A percentile compares a stretch with the other conserved stretches of the same genome.
Evolutionary conservation across 1,140 invertebrate genomes (phyloP).

Genomic region (Zaprionus taronus): DNA sequence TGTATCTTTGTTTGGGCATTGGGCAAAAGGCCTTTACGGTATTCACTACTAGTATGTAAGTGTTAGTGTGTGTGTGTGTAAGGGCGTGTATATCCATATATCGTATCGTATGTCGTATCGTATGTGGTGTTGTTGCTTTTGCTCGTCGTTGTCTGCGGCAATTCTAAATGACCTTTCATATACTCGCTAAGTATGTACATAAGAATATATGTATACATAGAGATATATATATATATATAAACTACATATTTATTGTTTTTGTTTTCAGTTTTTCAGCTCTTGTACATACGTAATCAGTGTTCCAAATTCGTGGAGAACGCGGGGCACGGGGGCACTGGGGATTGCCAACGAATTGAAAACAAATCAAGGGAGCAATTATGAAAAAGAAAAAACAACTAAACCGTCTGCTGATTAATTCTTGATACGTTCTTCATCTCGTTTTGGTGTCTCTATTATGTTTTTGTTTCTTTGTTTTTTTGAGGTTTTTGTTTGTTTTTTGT

Average conservation of each 20-base stretch:
- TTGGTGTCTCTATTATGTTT: slow-evolving; percentile 50
- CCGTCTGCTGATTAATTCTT: slow-evolving; percentile 30
- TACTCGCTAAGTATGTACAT: slow-evolving; percentile 3
- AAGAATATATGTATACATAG: background rate
- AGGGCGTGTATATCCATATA: slow-evolving; percentile 33
- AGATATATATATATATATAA: slow-evolving; percentile 7
- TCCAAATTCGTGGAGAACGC: background rate
- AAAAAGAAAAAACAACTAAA: slow-evolving; percentile 21
- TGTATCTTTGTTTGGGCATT: slow-evolving; percentile 30
- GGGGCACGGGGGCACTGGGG: slow-evolving; percentile 3
- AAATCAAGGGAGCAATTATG: slow-evolving; percentile 3
- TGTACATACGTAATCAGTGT: slow-evolving; percentile 10
- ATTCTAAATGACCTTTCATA: background rate
- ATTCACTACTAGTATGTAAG: slow-evolving; percentile 32
- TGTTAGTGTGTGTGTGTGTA: slow-evolving; percentile 39
- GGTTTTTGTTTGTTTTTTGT: slow-evolving; percentile 25
- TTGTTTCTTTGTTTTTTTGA: slow-evolving; percentile 32
- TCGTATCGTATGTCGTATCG: slow-evolving; percentile 1
- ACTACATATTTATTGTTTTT: slow-evolving; percentile 12
- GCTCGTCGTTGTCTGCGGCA: slow-evolving; percentile 1
- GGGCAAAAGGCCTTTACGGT: slow-evolving; percentile 6
- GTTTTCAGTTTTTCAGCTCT: slow-evolving; percentile 8
- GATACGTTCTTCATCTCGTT: slow-evolving; percentile 35
- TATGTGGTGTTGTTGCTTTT: slow-evolving; percentile 12
- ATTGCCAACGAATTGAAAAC: slow-evolving; percentile 19